phyloP scores from a whole-genome alignment of 2,888 invertebrate species.

The Diaperis boleti region DNA sequence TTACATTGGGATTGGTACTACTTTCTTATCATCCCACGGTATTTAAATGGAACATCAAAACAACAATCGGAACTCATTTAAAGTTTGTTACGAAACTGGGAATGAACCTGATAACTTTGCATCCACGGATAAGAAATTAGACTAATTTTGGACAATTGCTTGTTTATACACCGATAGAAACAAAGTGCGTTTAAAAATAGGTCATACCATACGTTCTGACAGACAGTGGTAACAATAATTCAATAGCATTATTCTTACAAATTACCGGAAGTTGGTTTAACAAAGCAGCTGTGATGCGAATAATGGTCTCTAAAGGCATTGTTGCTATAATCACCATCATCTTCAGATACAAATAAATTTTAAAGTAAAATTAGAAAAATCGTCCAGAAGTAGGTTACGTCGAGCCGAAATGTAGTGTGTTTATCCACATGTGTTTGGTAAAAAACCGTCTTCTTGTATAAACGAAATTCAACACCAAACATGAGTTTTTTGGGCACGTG shows the following conservation, averaged over 20 bases:
- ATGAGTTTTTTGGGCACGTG: slow-evolving; percentile 14
- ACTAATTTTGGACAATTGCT: too few species aligned
- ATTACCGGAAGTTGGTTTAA: slow-evolving; percentile 15
- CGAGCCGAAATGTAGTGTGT: not conserved
- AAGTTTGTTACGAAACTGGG: slow-evolving; percentile 1
- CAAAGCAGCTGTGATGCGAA: slow-evolving; percentile 14
- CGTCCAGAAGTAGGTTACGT: not conserved
- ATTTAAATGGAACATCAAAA: not conserved
- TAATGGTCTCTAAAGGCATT: slow-evolving; percentile 15
- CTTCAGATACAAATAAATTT: slow-evolving; percentile 6
- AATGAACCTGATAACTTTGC: slow-evolving; percentile 2
- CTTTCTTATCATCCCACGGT: slow-evolving; percentile 3
- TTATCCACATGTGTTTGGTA: not conserved
- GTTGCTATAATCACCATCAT: not conserved
- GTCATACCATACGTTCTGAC: slow-evolving; percentile 29
- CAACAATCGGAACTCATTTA: not conserved
- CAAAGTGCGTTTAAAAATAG: slow-evolving; percentile 21
- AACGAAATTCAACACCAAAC: slow-evolving; percentile 15
- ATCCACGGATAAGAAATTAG: too few species aligned
- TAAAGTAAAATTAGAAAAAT: slow-evolving; percentile 11
- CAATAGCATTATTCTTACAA: slow-evolving; percentile 11
- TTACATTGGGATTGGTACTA: not conserved
- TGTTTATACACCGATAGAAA: slow-evolving; percentile 19
- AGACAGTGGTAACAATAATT: slow-evolving; percentile 9
- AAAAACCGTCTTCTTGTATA: not conserved